A percentile compares a stretch with the other conserved stretches of the same genome.
Conservation (phyloP, 2,888 invertebrate genomes). For the Synergus japonicus region DNA sequence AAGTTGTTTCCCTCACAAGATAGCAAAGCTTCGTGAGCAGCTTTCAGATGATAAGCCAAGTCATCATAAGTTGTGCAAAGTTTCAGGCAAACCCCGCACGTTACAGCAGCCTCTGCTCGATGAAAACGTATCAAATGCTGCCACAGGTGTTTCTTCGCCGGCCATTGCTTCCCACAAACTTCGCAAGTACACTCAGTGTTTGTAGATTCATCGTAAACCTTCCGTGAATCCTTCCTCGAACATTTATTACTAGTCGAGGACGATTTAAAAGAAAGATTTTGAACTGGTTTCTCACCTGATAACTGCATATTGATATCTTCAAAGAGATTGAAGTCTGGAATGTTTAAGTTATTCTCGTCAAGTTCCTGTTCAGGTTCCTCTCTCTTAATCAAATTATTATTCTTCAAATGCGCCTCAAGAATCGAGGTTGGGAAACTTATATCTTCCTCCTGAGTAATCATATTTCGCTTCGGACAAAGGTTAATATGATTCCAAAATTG, state of each 20-base stretch:
- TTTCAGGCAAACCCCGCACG: constrained; percentile 81
- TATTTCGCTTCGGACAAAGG: constrained; percentile 61
- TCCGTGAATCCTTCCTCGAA: constrained; percentile 76
- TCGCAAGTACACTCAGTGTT: constrained; percentile 78
- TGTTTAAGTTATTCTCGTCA: constrained; percentile 71
- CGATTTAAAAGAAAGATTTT: constrained; percentile 68
- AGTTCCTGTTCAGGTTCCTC: constrained; percentile 59
- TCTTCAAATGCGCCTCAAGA: constrained; percentile 72
- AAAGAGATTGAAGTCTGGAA: constrained; percentile 75
- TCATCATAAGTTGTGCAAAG: constrained; percentile 79
- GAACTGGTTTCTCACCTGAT: constrained; percentile 73
- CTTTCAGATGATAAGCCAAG: constrained; percentile 78
- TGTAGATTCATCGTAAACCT: constrained; percentile 79
- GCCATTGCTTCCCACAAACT: constrained; percentile 82
- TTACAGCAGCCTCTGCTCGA: constrained; percentile 80
- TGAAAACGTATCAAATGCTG: constrained; percentile 81
- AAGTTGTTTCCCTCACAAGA: constrained; percentile 80
- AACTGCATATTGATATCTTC: constrained; percentile 75
- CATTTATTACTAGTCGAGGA: constrained; percentile 63
- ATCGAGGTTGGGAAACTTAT: constrained; percentile 63
- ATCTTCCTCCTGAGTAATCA: constrained; percentile 8
- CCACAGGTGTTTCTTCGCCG: constrained; percentile 82
- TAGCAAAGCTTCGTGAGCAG: constrained; percentile 78
- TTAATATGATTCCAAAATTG: constrained; percentile 73
- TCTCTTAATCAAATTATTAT: constrained; percentile 71